These are phyloP conservation scores for Pilophorus perplexus DNA, from an alignment of 2,888 invertebrate genomes.

Conservation along the genomic window DNA sequence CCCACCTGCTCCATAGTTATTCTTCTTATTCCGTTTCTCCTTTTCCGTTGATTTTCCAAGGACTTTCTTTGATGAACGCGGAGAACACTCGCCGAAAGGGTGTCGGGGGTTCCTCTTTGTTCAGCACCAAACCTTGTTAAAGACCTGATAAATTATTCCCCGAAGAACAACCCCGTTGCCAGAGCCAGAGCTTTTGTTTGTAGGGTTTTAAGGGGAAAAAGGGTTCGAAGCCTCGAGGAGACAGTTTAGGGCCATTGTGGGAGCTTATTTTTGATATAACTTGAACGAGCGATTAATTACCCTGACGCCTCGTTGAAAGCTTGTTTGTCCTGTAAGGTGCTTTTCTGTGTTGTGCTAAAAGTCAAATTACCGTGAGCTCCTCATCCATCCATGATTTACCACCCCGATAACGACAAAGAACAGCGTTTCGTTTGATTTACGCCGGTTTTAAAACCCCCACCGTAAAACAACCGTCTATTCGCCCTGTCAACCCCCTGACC, in stretches of 20 bases:
- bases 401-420: background rate
- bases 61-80: too few species aligned
- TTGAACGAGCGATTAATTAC: slow-evolving; percentile 26
- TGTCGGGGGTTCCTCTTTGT: too few species aligned
- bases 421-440: too few species aligned
- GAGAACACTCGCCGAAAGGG: too few species aligned
- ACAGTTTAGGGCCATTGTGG: slow-evolving; percentile 8
- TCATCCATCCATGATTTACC: background rate
- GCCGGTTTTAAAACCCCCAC: too few species aligned
- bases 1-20: too few species aligned
- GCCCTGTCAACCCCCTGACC: too few species aligned
- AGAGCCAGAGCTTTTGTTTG: slow-evolving; percentile 8
- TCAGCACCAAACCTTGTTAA: slow-evolving; percentile 15
- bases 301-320: background rate
- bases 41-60: too few species aligned
- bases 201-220: slow-evolving; percentile 10
- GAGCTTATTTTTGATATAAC: slow-evolving; percentile 30
- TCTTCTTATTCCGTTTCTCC: too few species aligned
- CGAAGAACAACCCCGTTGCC: background rate
- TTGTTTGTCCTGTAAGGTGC: background rate
- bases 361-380: background rate
- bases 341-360: slow-evolving; percentile 2
- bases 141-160: slow-evolving; percentile 14
- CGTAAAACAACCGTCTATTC: too few species aligned
- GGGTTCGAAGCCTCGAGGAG: background rate